A percentile compares a stretch with the other conserved stretches of the same genome.
phyloP scores from a whole-genome alignment of 2,888 invertebrate genomes.

The Drosophila emarginata region DNA sequence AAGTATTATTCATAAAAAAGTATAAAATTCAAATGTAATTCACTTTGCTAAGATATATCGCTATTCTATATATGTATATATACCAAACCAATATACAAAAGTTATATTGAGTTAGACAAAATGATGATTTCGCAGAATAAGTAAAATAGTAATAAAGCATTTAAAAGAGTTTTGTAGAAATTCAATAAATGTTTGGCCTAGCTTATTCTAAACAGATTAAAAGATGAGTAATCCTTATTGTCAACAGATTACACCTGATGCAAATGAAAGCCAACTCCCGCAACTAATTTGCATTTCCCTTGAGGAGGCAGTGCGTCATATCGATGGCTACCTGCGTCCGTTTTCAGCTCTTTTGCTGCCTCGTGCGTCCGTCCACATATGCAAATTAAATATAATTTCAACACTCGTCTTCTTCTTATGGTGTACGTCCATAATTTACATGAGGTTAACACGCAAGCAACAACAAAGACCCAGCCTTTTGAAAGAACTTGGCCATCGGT shows the following conservation, averaged over 20 bases:
- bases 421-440: constrained; percentile 67
- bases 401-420: constrained; percentile 70
- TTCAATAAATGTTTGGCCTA: not conserved
- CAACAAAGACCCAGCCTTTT: constrained; percentile 30
- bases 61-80: too few species aligned
- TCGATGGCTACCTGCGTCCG: constrained; percentile 27
- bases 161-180: not conserved
- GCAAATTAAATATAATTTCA: constrained; percentile 77
- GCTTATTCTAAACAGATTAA: too few species aligned
- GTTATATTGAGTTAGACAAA: not conserved
- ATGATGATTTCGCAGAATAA: not conserved
- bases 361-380: constrained; percentile 53
- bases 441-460: constrained; percentile 73
- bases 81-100: too few species aligned
- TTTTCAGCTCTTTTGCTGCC: constrained; percentile 14
- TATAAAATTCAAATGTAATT: too few species aligned
- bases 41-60: too few species aligned
- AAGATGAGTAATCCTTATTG: constrained; percentile 30
- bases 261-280: constrained; percentile 23
- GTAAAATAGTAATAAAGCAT: not conserved
- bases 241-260: constrained; percentile 35
- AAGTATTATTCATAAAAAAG: too few species aligned
- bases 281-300: constrained; percentile 45
- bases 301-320: constrained; percentile 33
- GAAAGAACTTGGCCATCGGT: not conserved